phyloP scores from a whole-genome alignment of 2,113 vertebrate genomes.

The Thinocorus orbignyianus region DNA sequence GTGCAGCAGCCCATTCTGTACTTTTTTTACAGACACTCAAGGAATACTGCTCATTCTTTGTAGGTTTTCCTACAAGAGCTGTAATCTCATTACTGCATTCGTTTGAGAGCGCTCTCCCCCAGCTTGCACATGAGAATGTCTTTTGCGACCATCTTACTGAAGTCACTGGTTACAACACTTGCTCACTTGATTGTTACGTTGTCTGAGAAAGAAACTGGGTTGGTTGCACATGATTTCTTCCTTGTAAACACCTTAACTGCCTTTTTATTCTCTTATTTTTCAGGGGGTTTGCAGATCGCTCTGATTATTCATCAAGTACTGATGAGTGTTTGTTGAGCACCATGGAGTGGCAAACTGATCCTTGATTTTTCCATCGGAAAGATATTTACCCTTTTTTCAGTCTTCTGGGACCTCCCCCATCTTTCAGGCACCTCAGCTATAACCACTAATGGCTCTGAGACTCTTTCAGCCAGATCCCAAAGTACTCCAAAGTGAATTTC shows the following conservation, averaged over 20 bases:
- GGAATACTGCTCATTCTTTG: neutral
- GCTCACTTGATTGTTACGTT: neutral
- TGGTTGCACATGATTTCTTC: neutral
- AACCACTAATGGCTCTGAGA: neutral
- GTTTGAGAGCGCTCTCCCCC: neutral
- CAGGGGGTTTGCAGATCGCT: neutral
- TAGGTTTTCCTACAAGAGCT: neutral
- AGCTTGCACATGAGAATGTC: neutral
- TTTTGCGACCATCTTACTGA: neutral
- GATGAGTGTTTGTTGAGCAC: neutral
- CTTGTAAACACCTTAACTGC: neutral
- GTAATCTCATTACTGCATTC: neutral
- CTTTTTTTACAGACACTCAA: neutral
- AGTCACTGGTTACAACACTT: fast-evolving
- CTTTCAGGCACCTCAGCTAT: neutral
- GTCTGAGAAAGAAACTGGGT: neutral
- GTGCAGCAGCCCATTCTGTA: neutral
- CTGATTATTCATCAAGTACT: neutral
- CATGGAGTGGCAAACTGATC: neutral
- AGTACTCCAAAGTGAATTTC: neutral
- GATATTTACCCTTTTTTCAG: neutral
- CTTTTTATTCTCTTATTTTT: neutral
- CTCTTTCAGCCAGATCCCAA: neutral
- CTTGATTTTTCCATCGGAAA: neutral
- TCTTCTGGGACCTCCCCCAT: neutral